phyloP scores from a whole-genome alignment of 2,113 vertebrate genomes.

The Lipotes vexillifer region DNA sequence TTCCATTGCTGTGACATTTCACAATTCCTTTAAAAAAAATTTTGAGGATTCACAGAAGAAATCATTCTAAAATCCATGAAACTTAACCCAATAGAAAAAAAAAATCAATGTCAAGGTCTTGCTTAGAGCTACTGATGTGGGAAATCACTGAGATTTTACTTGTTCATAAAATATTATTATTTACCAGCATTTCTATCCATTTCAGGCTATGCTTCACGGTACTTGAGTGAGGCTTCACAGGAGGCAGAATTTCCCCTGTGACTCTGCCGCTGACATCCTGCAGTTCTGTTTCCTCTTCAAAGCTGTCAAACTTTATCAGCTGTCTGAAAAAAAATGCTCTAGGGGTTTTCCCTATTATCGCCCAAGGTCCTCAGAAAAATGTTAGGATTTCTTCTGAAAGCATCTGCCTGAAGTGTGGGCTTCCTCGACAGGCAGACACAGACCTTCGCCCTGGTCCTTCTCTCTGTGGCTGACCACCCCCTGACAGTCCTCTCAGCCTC shows the following conservation, averaged over 20 bases:
- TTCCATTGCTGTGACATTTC: neutral
- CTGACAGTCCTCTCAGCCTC: neutral
- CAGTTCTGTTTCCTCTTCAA: neutral
- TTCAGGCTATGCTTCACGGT: neutral
- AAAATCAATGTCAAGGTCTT: neutral
- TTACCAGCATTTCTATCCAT: neutral
- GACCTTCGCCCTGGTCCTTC: neutral
- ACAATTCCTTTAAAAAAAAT: neutral
- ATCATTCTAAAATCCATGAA: neutral
- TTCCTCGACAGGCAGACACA: neutral
- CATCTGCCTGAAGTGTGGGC: neutral
- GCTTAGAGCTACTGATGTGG: neutral
- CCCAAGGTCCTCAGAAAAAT: neutral
- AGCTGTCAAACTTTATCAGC: constrained; percentile 43
- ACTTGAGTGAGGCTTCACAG: neutral
- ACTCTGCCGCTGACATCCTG: neutral
- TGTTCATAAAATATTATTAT: neutral
- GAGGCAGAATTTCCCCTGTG: neutral
- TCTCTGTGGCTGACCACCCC: neutral
- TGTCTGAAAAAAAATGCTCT: neutral
- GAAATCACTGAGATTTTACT: neutral
- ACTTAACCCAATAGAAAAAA: neutral
- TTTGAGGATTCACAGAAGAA: neutral
- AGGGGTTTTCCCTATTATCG: neutral
- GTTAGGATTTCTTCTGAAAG: neutral